A percentile compares a stretch with the other conserved stretches of the same genome.
phyloP scores from a whole-genome alignment of 2,797 vertebrate species.

The Peromyscus melanophrys region DNA sequence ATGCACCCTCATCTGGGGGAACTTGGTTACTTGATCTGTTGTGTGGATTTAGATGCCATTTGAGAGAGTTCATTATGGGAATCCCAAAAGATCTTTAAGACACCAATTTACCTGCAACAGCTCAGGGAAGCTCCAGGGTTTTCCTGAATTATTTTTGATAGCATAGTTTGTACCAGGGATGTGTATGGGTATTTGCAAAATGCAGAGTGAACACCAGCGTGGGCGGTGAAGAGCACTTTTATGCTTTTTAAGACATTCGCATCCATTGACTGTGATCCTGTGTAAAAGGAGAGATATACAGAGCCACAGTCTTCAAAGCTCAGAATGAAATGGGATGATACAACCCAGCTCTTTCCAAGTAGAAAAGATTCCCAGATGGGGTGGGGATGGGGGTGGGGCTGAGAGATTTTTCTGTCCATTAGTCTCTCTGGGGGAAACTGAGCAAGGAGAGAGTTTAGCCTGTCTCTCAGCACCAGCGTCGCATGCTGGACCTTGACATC shows the following conservation, averaged over 20 bases:
- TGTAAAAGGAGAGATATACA: background rate
- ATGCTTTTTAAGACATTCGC: constrained; percentile 19
- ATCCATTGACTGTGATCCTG: background rate
- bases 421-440: background rate
- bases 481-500: background rate
- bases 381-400: background rate
- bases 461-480: background rate
- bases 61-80: constrained; percentile 36
- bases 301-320: background rate
- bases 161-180: background rate
- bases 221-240: background rate
- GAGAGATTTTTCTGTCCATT: background rate
- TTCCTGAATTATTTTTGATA: constrained; percentile 36
- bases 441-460: background rate
- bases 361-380: background rate
- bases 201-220: constrained; percentile 52
- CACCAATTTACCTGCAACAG: constrained; percentile 10
- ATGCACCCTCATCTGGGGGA: background rate
- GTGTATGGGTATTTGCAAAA: constrained; percentile 49
- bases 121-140: constrained; percentile 20
- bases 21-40: constrained; percentile 2
- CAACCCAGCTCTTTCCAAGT: background rate
- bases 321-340: constrained; percentile 3
- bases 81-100: constrained; percentile 37
- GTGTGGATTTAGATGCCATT: background rate